Evolutionary conservation across 2,888 invertebrate genomes (phyloP), one percentile per base, ranked within the genome.

Genomic region (Hirtodrosophila alboralis): DNA sequence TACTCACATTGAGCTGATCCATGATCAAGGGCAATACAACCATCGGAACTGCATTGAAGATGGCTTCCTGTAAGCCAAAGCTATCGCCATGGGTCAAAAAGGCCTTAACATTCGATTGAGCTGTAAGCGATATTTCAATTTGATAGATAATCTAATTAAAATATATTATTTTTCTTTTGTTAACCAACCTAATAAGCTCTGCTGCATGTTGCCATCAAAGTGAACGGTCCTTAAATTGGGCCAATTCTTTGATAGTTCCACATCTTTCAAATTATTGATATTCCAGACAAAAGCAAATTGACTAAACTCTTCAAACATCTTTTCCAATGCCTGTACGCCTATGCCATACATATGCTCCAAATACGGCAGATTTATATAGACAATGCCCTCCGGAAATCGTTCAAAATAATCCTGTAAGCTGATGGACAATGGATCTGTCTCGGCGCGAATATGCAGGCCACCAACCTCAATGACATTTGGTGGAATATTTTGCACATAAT

Each of bases 201-300:
- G 84, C 38, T 88, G 87, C 26, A 80, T 58, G 0, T 70, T 37
- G 14, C 58, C 53, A 1, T 37, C 40, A 1, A 49, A 18, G 10
- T 56, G 28, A 1, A 67, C 36, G 0, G 44, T 43, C 14, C 65
- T 30, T 5, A 88, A 37, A 43, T 88, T 87, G 6, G 14, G 4
- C 1, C 67, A 88, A 16, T 89, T 9, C 0, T 47, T 21, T 0
- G 45, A 28, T 4, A 63, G 23, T 3, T 48, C 27, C 0, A 45
- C 0, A 0, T 30, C 0, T 7, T 88, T 76, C 0, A 57, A 2
- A 28, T 59, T 44, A 33, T 87, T 86, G 27, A 85, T 84, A 72
- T 90, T 91, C 90, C 90, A 91, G 3, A 91, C 41, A 13, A 91
- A 90, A 8, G 88, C 79, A 54, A 88, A 89, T 2, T 89, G 76